Conservation (phyloP, 2,797 vertebrate genomes). For the Erethizon dorsatum region DNA sequence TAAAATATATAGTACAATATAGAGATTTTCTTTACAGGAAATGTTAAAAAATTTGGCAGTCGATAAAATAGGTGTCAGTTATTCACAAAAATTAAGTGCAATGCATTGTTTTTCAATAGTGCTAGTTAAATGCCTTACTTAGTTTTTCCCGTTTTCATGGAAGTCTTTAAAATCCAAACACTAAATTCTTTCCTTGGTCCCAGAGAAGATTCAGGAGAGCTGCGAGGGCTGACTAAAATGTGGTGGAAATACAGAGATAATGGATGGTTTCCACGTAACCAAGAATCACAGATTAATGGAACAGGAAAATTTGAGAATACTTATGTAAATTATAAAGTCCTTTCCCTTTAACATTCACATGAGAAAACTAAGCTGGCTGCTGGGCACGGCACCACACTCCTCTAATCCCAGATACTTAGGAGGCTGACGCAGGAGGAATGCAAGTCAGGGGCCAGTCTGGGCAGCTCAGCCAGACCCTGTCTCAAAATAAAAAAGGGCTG, state of each 20-base stretch:
- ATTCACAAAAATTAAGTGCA: slow-evolving; percentile 42
- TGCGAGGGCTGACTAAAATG: background rate
- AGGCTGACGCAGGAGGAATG: background rate
- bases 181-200: background rate
- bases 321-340: background rate
- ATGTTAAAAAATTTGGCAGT: background rate
- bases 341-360: slow-evolving; percentile 31
- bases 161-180: slow-evolving; percentile 46
- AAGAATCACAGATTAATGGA: background rate
- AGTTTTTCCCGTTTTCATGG: background rate
- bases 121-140: background rate
- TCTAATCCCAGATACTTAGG: background rate
- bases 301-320: slow-evolving; percentile 8
- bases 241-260: background rate
- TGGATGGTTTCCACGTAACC: background rate
- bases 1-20: background rate
- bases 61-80: slow-evolving; percentile 55
- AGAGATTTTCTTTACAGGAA: slow-evolving; percentile 9
- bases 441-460: background rate
- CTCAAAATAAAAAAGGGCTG: background rate
- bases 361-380: background rate
- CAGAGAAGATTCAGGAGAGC: background rate
- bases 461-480: background rate
- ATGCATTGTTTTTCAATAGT: slow-evolving; percentile 29
- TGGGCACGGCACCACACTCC: background rate